Evolutionary conservation across 2,888 invertebrate species (phyloP).

Genomic region (Tetranychus truncatus): DNA sequence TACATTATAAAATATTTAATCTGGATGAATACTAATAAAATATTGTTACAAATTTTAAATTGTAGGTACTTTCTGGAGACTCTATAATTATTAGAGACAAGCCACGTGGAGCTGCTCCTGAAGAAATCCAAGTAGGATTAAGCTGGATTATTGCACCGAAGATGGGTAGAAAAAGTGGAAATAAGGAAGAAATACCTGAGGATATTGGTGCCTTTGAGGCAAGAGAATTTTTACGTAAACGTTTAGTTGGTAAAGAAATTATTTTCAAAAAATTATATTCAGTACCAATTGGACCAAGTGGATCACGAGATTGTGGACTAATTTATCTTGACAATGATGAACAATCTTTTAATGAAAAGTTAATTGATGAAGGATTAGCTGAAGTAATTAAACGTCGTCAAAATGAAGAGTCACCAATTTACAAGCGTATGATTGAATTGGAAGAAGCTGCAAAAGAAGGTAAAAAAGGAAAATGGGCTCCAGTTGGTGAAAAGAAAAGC

Average conservation of each 20-base stretch:
- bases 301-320: constrained; percentile 68
- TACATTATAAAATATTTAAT: too few relatives aligned
- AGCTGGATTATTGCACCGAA: constrained; percentile 20
- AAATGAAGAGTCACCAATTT: constrained; percentile 17
- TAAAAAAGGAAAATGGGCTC: constrained; percentile 52
- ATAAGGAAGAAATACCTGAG: constrained; percentile 51
- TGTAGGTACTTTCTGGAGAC: constrained; percentile 85
- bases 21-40: too few relatives aligned
- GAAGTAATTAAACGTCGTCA: constrained; percentile 40
- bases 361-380: constrained; percentile 74
- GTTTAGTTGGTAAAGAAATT: constrained; percentile 81
- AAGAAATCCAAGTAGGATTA: constrained; percentile 69
- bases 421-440: constrained; percentile 40
- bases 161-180: constrained; percentile 15
- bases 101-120: constrained; percentile 58
- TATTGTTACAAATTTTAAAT: constrained; percentile 18
- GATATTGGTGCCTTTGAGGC: constrained; percentile 97
- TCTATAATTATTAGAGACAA: constrained; percentile 72
- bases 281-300: constrained; percentile 41
- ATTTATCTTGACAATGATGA: constrained; percentile 65
- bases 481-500: constrained; percentile 31
- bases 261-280: constrained; percentile 60
- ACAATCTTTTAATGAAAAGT: constrained; percentile 68
- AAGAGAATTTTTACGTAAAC: constrained; percentile 82
- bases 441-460: constrained; percentile 76